phyloP scores from a whole-genome alignment of 2,113 vertebrate genomes.

The Tragelaphus scriptus region DNA sequence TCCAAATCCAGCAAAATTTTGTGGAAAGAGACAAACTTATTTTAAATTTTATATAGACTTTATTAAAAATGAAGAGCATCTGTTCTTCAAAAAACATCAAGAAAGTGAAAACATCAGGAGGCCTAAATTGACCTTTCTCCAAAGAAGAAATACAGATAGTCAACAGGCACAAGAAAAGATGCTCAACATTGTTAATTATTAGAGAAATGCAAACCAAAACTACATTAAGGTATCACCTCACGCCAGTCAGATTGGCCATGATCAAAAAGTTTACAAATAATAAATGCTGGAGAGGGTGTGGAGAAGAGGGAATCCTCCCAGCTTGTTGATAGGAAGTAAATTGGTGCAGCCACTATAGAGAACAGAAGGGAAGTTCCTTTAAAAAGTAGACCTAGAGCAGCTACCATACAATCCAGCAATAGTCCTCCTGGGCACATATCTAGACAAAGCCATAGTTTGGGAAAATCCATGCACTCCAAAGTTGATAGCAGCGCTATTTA shows the following conservation, averaged over 20 bases:
- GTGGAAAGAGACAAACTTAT: background rate
- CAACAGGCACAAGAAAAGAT: background rate
- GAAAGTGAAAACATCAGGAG: background rate
- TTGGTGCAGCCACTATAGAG: background rate
- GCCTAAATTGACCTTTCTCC: background rate
- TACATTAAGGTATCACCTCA: background rate
- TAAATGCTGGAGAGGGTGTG: background rate
- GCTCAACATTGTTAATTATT: background rate
- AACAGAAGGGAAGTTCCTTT: background rate
- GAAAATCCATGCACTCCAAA: background rate
- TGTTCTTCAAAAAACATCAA: background rate
- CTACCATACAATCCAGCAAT: rapidly evolving
- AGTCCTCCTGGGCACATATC: background rate
- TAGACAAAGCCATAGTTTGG: background rate
- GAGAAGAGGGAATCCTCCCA: background rate
- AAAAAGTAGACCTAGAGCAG: background rate
- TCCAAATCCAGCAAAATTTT: background rate
- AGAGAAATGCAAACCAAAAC: background rate
- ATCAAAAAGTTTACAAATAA: background rate
- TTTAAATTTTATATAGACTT: background rate
- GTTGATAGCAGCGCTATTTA: background rate
- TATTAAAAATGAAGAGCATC: background rate
- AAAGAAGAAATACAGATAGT: background rate
- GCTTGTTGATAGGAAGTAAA: background rate
- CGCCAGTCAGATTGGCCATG: background rate